Evolutionary conservation across 2,113 vertebrate genomes (phyloP).

Genomic region (Malurus cyaneus): DNA sequence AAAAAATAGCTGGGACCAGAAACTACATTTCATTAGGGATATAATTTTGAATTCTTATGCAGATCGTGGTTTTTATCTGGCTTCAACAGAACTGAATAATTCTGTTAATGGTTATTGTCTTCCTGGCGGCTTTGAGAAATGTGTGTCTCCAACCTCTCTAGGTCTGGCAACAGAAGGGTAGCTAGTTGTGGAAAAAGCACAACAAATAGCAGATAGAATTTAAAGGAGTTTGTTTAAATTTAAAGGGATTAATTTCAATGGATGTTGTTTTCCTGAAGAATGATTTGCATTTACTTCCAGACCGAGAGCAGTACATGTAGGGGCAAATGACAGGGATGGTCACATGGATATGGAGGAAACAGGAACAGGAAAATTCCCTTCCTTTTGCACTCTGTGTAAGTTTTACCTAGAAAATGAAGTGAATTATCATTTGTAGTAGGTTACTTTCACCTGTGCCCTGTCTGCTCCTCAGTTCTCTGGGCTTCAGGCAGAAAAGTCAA

Average conservation of each 20-base stretch:
- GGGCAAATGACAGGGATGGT: background rate
- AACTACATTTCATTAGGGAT: background rate
- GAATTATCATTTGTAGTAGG: background rate
- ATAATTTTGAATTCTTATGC: constrained; percentile 7
- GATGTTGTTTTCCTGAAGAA: background rate
- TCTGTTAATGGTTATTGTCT: constrained; percentile 13
- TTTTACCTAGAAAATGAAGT: background rate
- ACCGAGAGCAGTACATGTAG: background rate
- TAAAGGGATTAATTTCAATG: no score
- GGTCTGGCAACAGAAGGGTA: background rate
- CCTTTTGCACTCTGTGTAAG: background rate
- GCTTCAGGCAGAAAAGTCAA: constrained; percentile 32
- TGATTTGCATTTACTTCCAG: background rate
- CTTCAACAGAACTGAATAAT: constrained; percentile 18
- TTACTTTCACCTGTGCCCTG: background rate
- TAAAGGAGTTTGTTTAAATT: background rate
- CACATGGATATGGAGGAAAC: rapidly evolving
- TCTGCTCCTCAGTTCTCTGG: background rate
- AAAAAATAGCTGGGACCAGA: background rate
- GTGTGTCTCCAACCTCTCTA: background rate
- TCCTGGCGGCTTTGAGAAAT: background rate
- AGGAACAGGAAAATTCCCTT: background rate
- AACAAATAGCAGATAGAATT: background rate
- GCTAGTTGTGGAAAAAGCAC: background rate
- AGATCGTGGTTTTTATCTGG: background rate